These are phyloP conservation scores for Parthenolecanium corni DNA, from an alignment of 2,888 invertebrate species.

Conservation along the genomic window DNA sequence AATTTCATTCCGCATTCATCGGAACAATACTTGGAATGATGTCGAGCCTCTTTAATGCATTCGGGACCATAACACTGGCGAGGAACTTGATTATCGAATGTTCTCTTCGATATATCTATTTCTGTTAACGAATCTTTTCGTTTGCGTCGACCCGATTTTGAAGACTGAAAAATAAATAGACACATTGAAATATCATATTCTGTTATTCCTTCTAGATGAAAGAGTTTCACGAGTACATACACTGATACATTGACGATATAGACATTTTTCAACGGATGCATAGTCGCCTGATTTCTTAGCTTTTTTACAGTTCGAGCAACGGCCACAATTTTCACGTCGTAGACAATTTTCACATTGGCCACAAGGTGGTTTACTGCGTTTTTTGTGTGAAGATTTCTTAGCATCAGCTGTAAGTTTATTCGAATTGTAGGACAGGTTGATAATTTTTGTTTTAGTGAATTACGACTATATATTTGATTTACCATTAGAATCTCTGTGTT, in stretches of 20 bases:
- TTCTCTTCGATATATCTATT: slow-evolving; percentile 19
- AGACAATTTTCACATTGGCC: slow-evolving; percentile 66
- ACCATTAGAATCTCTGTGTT: slow-evolving; percentile 22
- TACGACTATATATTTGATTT: too few relatives aligned
- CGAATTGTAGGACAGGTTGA: not conserved
- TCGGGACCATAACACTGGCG: slow-evolving; percentile 87
- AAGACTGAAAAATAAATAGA: slow-evolving; percentile 2
- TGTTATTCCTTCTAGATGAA: not conserved
- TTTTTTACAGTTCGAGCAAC: slow-evolving; percentile 53
- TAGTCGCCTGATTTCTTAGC: slow-evolving; percentile 44
- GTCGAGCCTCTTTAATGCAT: slow-evolving; percentile 64
- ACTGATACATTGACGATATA: slow-evolving; percentile 33
- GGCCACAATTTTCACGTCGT: slow-evolving; percentile 55
- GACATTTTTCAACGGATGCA: slow-evolving; percentile 32
- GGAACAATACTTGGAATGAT: slow-evolving; percentile 84
- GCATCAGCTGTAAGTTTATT: not conserved
- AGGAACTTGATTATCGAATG: slow-evolving; percentile 29
- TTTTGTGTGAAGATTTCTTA: slow-evolving; percentile 25
- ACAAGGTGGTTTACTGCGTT: slow-evolving; percentile 45
- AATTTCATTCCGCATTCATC: slow-evolving; percentile 81
- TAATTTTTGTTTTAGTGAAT: not conserved
- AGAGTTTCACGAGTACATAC: not conserved
- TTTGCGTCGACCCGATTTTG: slow-evolving; percentile 32
- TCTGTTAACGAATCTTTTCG: slow-evolving; percentile 35
- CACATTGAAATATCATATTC: not conserved